phyloP scores from a whole-genome alignment of 30 jellyfish, hydroid and myxozoan genomes.

The Hydra vulgaris region DNA sequence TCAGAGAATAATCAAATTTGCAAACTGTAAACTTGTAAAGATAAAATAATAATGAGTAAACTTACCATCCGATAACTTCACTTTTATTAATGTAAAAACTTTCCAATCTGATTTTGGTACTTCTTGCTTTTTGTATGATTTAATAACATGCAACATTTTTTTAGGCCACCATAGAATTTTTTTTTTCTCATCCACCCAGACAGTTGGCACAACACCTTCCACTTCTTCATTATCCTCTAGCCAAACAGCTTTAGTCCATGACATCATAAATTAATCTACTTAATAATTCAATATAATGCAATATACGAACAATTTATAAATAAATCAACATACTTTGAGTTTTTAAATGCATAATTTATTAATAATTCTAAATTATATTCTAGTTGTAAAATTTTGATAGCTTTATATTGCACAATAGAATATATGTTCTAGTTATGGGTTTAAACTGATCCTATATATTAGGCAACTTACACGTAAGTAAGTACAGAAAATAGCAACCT shows the following conservation, averaged over 20 bases:
- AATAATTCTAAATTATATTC: not conserved
- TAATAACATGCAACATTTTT: not conserved
- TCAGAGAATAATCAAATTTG: not conserved
- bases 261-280: not conserved
- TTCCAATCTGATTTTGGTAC: not conserved
- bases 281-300: too few relatives aligned
- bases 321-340: not conserved
- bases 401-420: not conserved
- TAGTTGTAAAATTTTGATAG: not conserved
- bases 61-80: not conserved
- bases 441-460: not conserved
- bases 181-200: not conserved
- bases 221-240: not conserved
- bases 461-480: not conserved
- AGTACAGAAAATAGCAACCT: too few relatives aligned
- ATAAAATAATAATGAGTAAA: too few relatives aligned
- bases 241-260: not conserved
- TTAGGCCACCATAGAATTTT: not conserved
- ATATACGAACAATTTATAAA: not conserved
- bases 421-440: too few relatives aligned
- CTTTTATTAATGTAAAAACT: not conserved
- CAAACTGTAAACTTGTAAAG: not conserved
- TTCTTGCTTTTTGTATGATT: not conserved
- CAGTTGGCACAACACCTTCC: not conserved
- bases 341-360: not conserved